Evolutionary conservation across 2,113 vertebrate species (phyloP), one percentile per base, ranked within the genome.

Genomic region (Rynchops niger): DNA sequence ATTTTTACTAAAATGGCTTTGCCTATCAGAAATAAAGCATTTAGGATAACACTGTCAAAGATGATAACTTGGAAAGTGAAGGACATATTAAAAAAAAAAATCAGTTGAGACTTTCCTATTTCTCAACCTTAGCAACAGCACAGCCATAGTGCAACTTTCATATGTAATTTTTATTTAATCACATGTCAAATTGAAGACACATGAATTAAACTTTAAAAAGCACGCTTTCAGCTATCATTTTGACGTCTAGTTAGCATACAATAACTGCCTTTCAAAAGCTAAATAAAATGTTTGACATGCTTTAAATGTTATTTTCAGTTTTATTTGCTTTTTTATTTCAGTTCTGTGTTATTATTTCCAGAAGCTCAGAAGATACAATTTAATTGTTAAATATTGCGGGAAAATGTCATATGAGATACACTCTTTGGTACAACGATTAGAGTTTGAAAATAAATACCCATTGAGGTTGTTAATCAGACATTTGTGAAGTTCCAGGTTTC

Each of bases 181-280:
- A 94, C 65, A 95, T 91, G 79, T 84, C 95, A 97, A 55, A 78
- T 40, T 92, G 88, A 88, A 62, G 95, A 81, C 96, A 92, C 67
- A 91, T 85, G 73, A 79, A 96, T 93, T 98, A 94, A 97, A 95
- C 53, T 98, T 97, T 97, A 86, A 98, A 96, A 94, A 86, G 72
- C 93, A 50, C 93, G 45, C 74, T 95, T 97, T 96, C 93, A 97
- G 93, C 70, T 89, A 88, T 93, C 90, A 95, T 94, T 97, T 89
- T 97, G 90, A 94, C 90, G 88, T 90, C 92, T 97, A 89, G 90
- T 89, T 97, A 97, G 91, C 94, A 97, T 95, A 83, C 81, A 97
- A 97, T 97, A 98, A 95, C 92, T 93, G 91, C 90, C 93, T 97
- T 96, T 98, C 95, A 96, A 96, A 96, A 96, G 82, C 76, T 27